Conservation (phyloP, 2,797 vertebrate species). For the Sebastes steindachneri region DNA sequence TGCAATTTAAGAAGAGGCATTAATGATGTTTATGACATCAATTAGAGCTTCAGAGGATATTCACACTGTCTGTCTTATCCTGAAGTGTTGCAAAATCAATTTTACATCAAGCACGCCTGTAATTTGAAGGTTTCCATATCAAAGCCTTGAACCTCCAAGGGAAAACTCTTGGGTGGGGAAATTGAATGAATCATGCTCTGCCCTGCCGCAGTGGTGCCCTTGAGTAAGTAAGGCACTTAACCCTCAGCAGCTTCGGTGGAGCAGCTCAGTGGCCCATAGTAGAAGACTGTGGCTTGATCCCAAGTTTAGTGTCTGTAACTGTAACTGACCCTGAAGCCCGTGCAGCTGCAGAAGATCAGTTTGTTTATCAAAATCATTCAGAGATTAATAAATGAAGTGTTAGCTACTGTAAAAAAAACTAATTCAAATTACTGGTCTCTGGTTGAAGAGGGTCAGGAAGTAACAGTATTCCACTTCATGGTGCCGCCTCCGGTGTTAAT, state of each 20-base stretch:
- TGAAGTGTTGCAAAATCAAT: slow-evolving; percentile 33
- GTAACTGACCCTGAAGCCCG: slow-evolving; percentile 3
- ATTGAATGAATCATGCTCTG: slow-evolving; percentile 55
- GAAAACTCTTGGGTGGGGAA: slow-evolving; percentile 22
- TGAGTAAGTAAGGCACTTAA: slow-evolving; percentile 66
- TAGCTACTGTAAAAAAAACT: background rate
- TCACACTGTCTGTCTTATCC: background rate
- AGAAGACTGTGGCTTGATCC: slow-evolving; percentile 31
- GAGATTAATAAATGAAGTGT: slow-evolving; percentile 20
- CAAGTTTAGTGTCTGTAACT: slow-evolving; percentile 30
- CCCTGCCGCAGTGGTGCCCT: slow-evolving; percentile 46
- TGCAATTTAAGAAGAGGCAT: background rate
- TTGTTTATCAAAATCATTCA: background rate
- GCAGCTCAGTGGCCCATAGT: slow-evolving; percentile 40
- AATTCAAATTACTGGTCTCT: background rate
- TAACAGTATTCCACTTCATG: background rate
- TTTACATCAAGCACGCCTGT: slow-evolving; percentile 30
- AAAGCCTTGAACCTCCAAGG: slow-evolving; percentile 45
- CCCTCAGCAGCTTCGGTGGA: slow-evolving; percentile 42
- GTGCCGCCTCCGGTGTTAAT: background rate
- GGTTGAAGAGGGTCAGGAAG: background rate
- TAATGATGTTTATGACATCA: slow-evolving; percentile 12
- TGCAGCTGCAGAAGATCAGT: slow-evolving; percentile 18
- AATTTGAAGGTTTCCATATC: slow-evolving; percentile 46
- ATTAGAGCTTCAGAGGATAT: background rate